Base-by-base conservation (phyloP, 2,888 invertebrate species). In the Cheiracanthium punctorium region DNA sequence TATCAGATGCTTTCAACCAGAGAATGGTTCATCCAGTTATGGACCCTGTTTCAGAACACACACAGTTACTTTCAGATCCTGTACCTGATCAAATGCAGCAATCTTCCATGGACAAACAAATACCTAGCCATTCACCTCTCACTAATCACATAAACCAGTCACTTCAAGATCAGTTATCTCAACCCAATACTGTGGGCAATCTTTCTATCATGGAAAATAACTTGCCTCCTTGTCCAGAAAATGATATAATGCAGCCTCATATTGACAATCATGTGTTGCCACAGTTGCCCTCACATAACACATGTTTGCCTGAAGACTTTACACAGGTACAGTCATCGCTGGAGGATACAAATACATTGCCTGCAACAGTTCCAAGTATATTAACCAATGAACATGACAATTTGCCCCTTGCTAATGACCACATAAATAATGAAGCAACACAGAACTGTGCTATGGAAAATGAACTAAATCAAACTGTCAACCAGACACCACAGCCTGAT, bases 31-130 rank as follows among this genome's bases (percentile, higher is more conserved):
- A 72, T 20, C 71, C 77, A 32, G 72, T 72, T 28, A 73, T 80
- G 20, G 85, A 85, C n/a, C 80, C 79, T 5, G 67, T 84, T 52
- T n/a, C 82, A 0, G 77, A 77, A n/a, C 84, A 84, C 52, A 4
- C 37, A 37, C 37, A 37, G 4, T 37, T 84, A n/a, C 20, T 75
- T 0, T 17, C 79, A 8, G 79, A 70, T 7, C 10, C n/a, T 14
- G 17, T 70, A 7, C 70, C 69, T 33, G 75, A 82, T 58, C 76
- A 82, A n/a, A 29, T 82, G 43, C 82, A 76, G n/a, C 65, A 76
- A 37, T 14, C 58, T 30, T 32, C 52, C 1, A 33, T 58, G 24
- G 81, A 74, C 8, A 69, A 76, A 20, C 69, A 69, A 43, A n/a
- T 77, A 69, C 75, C 37, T n/a, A 70, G 20, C 28, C 72, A 1